These are phyloP conservation scores for Lacerta bilineata DNA, from an alignment of 2,797 vertebrate species.

Conservation along the genomic window DNA sequence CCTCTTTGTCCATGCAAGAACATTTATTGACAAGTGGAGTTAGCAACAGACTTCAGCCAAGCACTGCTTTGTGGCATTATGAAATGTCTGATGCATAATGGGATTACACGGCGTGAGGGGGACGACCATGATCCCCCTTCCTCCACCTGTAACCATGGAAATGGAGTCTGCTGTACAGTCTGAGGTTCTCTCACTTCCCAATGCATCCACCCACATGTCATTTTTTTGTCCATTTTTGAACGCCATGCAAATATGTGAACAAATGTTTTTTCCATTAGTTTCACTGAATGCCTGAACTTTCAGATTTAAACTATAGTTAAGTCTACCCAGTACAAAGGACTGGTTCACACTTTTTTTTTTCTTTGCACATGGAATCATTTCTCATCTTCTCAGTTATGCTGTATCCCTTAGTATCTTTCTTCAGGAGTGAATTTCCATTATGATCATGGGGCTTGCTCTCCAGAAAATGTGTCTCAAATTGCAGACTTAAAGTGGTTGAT, in stretches of 20 bases:
- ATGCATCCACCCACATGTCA: neutral
- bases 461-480: too few relatives aligned
- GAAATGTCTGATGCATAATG: neutral
- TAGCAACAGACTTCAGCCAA: neutral
- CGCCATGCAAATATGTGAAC: neutral
- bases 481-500: neutral
- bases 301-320: neutral
- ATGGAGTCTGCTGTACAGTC: neutral
- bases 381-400: neutral
- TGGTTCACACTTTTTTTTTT: neutral
- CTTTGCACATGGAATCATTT: neutral
- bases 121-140: neutral
- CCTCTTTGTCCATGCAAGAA: neutral
- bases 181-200: neutral
- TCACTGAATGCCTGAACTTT: neutral
- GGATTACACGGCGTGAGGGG: neutral
- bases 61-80: neutral
- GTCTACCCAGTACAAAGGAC: neutral
- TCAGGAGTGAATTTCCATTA: too few relatives aligned
- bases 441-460: too few relatives aligned
- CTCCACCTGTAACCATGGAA: conserved; percentile 10
- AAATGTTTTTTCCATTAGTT: neutral
- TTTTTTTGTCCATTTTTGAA: neutral
- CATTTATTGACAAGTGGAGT: neutral
- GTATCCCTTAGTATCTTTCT: neutral